Evolutionary conservation across 1,140 invertebrate species (phyloP), one percentile per base, ranked within the genome.

Genomic region (Rhizoglyphus robini): DNA sequence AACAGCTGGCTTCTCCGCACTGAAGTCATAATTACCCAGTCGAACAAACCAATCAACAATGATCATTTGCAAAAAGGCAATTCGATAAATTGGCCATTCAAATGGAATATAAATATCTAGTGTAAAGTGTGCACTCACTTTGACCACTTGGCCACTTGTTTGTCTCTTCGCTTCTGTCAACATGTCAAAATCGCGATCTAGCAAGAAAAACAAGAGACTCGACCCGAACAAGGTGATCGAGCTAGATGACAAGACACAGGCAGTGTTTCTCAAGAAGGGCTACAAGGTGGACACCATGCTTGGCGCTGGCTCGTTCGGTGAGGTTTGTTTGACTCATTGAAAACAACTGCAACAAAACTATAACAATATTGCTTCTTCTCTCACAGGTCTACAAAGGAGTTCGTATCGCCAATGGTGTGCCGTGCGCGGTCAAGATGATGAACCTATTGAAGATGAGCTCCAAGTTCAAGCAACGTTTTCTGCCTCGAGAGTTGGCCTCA

Each of bases 381-480:
- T 18, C 8, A 41, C 31, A 63, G 32, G 65, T 67, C 1, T 68
- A 67, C 31, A 66, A 32, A 13, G 68, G 51, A 2, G 23, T 41
- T 8, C 62, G 63, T 25, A 2, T 3, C 1, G 11, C 15, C 23
- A 63, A 1, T 3, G 32, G 34, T 23, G 36, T 60, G 30, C 18
- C 62, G 31, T 65, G 62, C 54, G 66, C 66, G 1, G 66, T 67
- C 1, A 67, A 67, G 47, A 46, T 67, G 31, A 67, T 66, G 3
- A 29, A 67, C 34, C 38, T 67, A n/a, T n/a, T 25, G 20, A 46
- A 47, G 15, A n/a, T 23, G 5, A 57, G 48, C 23, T 13, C 65
- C 8, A 48, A 51, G 15, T 67, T 59, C 29, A 66, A 27, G 30
- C 18, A 65, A 32, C 65, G 61, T n/a, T 67, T 67, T 67, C 29